Base-by-base conservation (phyloP, 2,113 vertebrate genomes). In the Probosciger aterrimus region DNA sequence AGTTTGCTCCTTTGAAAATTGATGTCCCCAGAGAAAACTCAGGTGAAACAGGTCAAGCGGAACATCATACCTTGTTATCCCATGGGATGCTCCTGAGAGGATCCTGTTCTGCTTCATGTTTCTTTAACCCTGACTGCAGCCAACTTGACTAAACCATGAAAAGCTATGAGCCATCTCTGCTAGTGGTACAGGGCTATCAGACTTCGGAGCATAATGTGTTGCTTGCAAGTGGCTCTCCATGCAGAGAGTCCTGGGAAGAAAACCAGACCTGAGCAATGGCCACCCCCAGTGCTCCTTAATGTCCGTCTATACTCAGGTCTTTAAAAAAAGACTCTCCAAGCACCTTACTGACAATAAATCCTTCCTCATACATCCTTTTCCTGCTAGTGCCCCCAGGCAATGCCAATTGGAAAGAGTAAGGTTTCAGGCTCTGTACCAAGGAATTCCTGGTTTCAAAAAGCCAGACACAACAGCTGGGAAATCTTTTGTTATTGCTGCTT, bases 391-490 rank as follows among this genome's bases (percentile, higher is more conserved):
- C 92, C 69, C 63, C 77, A 69, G 91, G 90, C 78, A 85, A 15
- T 24, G 59, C 23, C 0, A 0, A 64, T 60, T 83, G 85, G 74
- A 81, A 92, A 2, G 86, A 91, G 49, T 76, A 96, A 77, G 68
- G 49, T 82, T 94, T 82, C 91, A 91, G 81, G 68, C 73, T 93
- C 50, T 2, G 3, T n/a, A 94, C 83, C 78, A 84, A 92, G 91
- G 62, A 90, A 96, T 90, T 94, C 79, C 74, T 94, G 80, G 91
- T 94, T 93, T 85, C 79, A 60, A 78, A 90, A 84, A 82, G 57
- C 84, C 95, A 97, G 96, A 94, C 92, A 96, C 52, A 97, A 94
- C 95, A 97, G 95, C 94, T 91, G 83, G 85, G 80, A 95, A 81
- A 86, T 57, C 86, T 92, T 86, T 71, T 78, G 65, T 95, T 91